Percentiles rank a stretch among this genome's conserved stretches.
Conservation (phyloP, 1,140 invertebrate species). For the Caenorhabditis inopinata region DNA sequence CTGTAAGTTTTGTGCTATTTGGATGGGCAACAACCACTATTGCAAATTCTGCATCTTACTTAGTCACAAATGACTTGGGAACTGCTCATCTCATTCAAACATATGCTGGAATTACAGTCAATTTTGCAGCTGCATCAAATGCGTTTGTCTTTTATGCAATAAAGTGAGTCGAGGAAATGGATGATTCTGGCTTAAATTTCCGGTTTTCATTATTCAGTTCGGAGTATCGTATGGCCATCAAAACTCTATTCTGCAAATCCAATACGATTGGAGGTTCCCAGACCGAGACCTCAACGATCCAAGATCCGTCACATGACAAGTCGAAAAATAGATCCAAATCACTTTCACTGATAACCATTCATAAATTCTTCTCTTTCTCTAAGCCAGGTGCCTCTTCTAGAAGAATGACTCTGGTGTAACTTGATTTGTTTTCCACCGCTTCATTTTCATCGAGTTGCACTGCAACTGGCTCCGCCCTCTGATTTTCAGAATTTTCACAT, state of each 20-base stretch:
- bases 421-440: neutral
- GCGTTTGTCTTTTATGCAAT: constrained; percentile 24
- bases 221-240: neutral
- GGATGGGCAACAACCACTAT: constrained; percentile 25
- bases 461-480: no score
- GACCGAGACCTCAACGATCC: neutral
- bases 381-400: neutral
- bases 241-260: neutral
- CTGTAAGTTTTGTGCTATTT: constrained; percentile 16
- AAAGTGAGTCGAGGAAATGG: constrained; percentile 18
- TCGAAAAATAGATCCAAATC: constrained; percentile 3
- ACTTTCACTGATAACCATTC: neutral
- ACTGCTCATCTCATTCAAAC: constrained; percentile 7
- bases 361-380: neutral
- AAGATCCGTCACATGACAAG: neutral
- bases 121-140: constrained; percentile 14
- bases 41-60: neutral
- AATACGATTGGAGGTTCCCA: neutral
- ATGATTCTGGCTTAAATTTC: no score
- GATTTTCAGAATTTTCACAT: no score
- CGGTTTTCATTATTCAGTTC: no score
- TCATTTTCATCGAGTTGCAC: no score
- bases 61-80: neutral
- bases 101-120: constrained; percentile 37
- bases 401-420: constrained; percentile 2